Evolutionary conservation across 2,888 invertebrate species (phyloP).

Genomic region (Caenorhabditis uteleia): DNA sequence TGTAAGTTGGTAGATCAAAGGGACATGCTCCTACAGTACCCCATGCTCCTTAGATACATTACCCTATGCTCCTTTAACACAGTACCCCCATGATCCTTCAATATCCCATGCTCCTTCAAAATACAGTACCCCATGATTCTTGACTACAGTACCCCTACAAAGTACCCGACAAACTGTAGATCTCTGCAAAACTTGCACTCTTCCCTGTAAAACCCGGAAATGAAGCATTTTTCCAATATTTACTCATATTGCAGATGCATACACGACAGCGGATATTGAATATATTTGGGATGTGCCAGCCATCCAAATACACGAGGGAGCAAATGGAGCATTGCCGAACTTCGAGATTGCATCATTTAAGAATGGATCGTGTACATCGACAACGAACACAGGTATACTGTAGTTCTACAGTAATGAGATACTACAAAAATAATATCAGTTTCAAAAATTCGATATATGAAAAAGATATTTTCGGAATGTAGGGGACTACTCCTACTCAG

Average conservation of each 20-base stretch:
- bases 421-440: neutral
- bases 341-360: constrained; percentile 90
- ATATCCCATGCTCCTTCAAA: too few species aligned
- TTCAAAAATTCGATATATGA: too few species aligned
- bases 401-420: neutral
- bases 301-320: constrained; percentile 74
- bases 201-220: too few species aligned
- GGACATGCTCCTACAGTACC: neutral
- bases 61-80: too few species aligned
- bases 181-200: too few species aligned
- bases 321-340: constrained; percentile 79
- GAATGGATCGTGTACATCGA: constrained; percentile 93
- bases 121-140: neutral
- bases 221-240: too few species aligned
- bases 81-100: too few species aligned
- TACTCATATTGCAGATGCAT: constrained; percentile 84
- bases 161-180: too few species aligned
- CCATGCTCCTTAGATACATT: neutral
- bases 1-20: constrained; percentile 63
- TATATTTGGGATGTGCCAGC: constrained; percentile 89
- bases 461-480: too few species aligned
- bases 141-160: too few species aligned
- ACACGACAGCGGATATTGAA: constrained; percentile 93
- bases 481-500: too few species aligned
- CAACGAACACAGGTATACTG: constrained; percentile 89